These are phyloP conservation scores for Rhimphoctona megacephalus DNA, from an alignment of 2,888 invertebrate species.

Conservation along the genomic window DNA sequence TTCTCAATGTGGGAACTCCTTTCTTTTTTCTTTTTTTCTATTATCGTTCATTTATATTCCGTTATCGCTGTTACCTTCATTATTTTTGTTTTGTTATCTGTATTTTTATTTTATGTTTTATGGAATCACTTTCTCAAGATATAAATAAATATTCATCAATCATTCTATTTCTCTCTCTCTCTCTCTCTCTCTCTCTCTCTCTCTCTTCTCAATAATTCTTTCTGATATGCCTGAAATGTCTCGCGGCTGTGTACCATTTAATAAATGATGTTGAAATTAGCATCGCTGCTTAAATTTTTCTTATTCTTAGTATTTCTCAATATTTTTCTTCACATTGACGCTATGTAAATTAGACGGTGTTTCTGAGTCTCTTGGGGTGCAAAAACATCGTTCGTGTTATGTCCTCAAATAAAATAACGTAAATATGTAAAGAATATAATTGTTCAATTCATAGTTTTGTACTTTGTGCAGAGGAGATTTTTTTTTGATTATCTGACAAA, in stretches of 20 bases:
- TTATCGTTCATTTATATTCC: not conserved
- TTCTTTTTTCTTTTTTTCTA: not conserved
- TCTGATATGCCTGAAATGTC: not conserved
- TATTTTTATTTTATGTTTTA: not conserved
- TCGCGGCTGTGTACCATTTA: not conserved
- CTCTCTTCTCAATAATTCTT: not conserved
- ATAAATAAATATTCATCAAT: slow-evolving; percentile 6
- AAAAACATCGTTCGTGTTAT: not conserved
- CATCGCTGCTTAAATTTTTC: not conserved
- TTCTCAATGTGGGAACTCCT: not conserved
- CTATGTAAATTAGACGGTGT: not conserved
- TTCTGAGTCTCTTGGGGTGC: not conserved
- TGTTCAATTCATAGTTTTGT: slow-evolving; percentile 3
- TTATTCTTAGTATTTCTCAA: not conserved
- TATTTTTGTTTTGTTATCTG: not conserved
- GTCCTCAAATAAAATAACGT: not conserved
- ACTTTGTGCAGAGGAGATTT: not conserved
- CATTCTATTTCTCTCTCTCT: not conserved
- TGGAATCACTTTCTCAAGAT: not conserved
- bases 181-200: not conserved
- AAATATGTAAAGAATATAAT: not conserved
- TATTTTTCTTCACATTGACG: not conserved
- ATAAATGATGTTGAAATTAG: not conserved
- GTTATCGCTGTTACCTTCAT: not conserved
- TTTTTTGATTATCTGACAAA: not conserved